Evolutionary conservation across 2,888 invertebrate species (phyloP), one percentile per base, ranked within the genome.

Genomic region (Galerucella pusilla): DNA sequence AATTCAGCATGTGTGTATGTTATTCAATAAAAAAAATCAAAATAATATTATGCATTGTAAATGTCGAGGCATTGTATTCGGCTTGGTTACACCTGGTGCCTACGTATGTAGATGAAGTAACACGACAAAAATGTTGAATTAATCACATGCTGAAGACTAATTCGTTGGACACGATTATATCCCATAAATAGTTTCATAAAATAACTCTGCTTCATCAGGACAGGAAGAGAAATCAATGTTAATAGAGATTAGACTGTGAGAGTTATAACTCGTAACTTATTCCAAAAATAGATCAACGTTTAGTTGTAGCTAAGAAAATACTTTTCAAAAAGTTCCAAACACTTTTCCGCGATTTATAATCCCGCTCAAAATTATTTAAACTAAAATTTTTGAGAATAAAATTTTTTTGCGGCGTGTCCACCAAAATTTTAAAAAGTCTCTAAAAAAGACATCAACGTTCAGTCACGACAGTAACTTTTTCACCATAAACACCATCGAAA

Each of bases 381-480:
- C 35, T 7, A 7, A 42, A 42, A 42, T 42, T 42, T 42, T 42
- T 42, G 35, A 42, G 1, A 42, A 42, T 9, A 9, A 35, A 3
- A 42, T 42, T 42, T 6, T 42, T 9, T 42, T 42, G 9, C 7
- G 1, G 35, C 54, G 59, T 14, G 7, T 59, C 35, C 66, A 12
- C 68, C 67, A 68, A 73, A 68, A 66, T 20, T 65, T 57, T 9
- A 42, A 64, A 52, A 14, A 54, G 3, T n/a, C 54, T 25, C 25
- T 35, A 69, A 54, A 69, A 75, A 70, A 71, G 74, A 78, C 25
- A 73, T 78, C 73, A 78, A 76, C 65, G 73, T 20, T 60, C 45
- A 73, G 60, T 74, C 14, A 73, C 60, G 68, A 67, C 67, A 70
- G 74, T 46, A 76, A 69, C 75, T 59, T 25, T 49, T 28, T 14